These are phyloP conservation scores for Zele albiditarsus DNA, from an alignment of 2,888 invertebrate genomes.

Conservation along the genomic window DNA sequence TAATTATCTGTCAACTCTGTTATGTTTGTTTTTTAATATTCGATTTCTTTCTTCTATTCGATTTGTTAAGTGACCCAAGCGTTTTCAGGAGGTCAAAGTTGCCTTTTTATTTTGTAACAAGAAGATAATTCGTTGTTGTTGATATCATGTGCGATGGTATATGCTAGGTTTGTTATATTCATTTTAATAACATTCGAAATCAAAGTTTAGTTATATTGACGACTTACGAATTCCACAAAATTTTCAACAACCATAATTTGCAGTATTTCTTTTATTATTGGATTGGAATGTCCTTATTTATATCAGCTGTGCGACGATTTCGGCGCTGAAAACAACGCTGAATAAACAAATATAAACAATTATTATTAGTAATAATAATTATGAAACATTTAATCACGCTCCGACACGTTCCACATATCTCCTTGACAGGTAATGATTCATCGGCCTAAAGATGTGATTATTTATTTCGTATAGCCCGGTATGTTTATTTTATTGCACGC, in stretches of 20 bases:
- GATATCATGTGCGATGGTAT: no score
- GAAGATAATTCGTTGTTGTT: no score
- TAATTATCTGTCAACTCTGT: neutral
- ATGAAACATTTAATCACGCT: neutral
- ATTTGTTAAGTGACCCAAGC: neutral
- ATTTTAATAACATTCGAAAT: neutral
- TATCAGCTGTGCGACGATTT: neutral
- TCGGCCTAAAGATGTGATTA: neutral
- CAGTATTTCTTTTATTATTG: neutral
- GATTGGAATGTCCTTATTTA: neutral
- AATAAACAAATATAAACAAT: neutral
- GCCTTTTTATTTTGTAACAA: no score
- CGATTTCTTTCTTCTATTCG: no score
- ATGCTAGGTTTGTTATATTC: neutral
- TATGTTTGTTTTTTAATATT: neutral
- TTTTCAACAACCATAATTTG: neutral
- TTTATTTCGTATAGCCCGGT: neutral
- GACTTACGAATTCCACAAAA: neutral
- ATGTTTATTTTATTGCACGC: slow-evolving; percentile 1
- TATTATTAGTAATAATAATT: neutral
- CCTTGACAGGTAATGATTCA: neutral
- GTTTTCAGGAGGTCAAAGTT: neutral
- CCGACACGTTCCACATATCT: neutral
- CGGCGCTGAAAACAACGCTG: neutral
- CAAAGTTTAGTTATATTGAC: neutral